Evolutionary conservation across 2,888 invertebrate genomes (phyloP).

Genomic region (Lasiommata megera): DNA sequence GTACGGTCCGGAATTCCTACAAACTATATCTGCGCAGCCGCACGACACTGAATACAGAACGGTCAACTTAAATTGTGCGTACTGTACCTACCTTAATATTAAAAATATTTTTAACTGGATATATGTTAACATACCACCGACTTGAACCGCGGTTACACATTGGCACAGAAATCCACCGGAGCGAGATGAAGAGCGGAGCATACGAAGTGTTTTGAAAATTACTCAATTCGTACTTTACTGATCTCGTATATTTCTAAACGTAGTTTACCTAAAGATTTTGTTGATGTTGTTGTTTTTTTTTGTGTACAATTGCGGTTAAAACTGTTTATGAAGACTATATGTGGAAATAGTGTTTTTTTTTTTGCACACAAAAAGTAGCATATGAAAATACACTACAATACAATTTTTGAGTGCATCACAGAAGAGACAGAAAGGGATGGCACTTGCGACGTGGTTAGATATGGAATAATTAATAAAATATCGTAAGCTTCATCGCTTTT

Average conservation of each 20-base stretch:
- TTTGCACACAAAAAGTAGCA: no score
- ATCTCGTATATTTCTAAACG: background rate
- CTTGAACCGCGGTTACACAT: slow-evolving; percentile 8
- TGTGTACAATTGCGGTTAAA: background rate
- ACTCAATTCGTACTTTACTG: background rate
- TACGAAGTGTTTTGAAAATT: slow-evolving; percentile 20
- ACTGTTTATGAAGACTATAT: background rate
- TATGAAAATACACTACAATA: no score
- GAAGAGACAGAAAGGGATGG: no score
- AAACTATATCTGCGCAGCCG: no score
- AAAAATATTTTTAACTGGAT: background rate
- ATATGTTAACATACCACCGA: background rate
- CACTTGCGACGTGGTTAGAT: no score
- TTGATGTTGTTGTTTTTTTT: background rate
- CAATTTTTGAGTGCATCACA: no score
- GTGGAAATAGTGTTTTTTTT: background rate
- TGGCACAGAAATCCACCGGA: slow-evolving; percentile 19
- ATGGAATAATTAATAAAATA: no score
- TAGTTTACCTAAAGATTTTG: background rate
- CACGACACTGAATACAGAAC: no score
- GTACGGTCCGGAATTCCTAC: no score
- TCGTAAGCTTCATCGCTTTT: no score
- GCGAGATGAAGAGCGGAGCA: slow-evolving; percentile 8
- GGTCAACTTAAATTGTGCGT: background rate
- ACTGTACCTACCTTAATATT: slow-evolving; percentile 9